Base-by-base conservation (phyloP, 2,113 vertebrate species). In the Egretta garzetta region DNA sequence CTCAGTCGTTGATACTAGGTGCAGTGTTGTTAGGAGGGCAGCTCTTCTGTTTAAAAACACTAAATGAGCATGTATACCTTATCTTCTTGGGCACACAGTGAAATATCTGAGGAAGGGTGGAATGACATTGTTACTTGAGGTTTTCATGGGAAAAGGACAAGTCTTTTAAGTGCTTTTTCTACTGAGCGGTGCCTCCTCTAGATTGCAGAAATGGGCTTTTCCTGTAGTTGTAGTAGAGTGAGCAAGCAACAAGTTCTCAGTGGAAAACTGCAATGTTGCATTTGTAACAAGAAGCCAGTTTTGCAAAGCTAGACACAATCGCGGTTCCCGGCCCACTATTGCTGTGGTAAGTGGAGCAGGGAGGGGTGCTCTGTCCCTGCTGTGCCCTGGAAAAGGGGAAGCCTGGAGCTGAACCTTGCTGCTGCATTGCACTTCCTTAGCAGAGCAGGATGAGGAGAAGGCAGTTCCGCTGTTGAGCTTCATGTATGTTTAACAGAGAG, bases 61-160 rank as follows among this genome's bases (percentile, higher is more conserved):
- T 3, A 23, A 49, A 64, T 4, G 33, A 39, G 23, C 70, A 15
- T 0, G 1, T 14, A 11, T 41, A 8, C 71, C 9, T 45, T 59
- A 28, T 10, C 70, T 50, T 74, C 30, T 11, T 1, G 33, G 23
- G 12, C 35, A 26, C 0, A 0, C 17, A 4, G 68, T 30, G 60
- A 47, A 63, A 23, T 82, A 27, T 2, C 15, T 47, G 49, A 55
- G 39, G 70, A 56, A 55, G n/a, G 60, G 11, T 43, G 68, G 66
- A 63, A 55, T 75, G 32, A 3, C 10, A 3, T n/a, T 58, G 60
- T 58, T 62, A 8, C 43, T 79, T 32, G n/a, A 67, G 28, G 64
- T 71, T 94, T 95, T 75, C 64, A n/a, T 59, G 73, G 74, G 74
- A 82, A 68, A 67, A 63, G 30, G 35, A 10, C 1, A 5, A 27